Evolutionary conservation across 2,888 invertebrate species (phyloP), one percentile per base, ranked within the genome.

Genomic region (Caenorhabditis sp.): DNA sequence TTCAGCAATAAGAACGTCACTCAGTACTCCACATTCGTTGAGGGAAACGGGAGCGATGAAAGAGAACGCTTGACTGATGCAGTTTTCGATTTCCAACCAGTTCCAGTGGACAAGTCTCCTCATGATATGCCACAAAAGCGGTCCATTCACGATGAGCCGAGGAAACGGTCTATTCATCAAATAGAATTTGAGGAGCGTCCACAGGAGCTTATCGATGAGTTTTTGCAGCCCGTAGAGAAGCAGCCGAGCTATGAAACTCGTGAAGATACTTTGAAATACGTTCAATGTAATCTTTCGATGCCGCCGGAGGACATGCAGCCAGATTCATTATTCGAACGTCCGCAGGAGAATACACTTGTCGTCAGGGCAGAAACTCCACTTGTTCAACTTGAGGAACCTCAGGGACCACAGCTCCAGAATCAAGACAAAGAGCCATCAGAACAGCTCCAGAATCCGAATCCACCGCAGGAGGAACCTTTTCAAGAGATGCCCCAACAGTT

Each of bases 1-100:
- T 55, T 68, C 44, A 61, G 67, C 9, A 37, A 50, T 5, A 60
- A 40, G 0, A 32, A 44, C 20, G 8, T 9, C n/a, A 37, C 61
- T 0, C 35, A 58, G 9, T 26, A 65, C n/a, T 67, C 65, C 0
- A 74, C 76, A 5, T 65, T 65, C n/a, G 53, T 76, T 2, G 76
- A 67, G 15, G 76, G 76, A 15, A 60, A 67, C 18, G 60, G 60
- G 15, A 35, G 60, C 32, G 67, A 53, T 6, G 18, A 50, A 0
- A 72, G 55, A n/a, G 64, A 44, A 28, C 47, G 47, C 2, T 18
- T n/a, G 20, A 5, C 47, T 5, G 18, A 47, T 18, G 47, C 47
- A 47, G 47, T 47, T 18, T 35, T 40, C 15, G 24, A 44, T 47
- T 47, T 62, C 9, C 47, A 62, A 15, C 35, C 18, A n/a, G 4